These are phyloP conservation scores for Danaus melanippus DNA, from an alignment of 1,140 invertebrate genomes.

Conservation along the genomic window DNA sequence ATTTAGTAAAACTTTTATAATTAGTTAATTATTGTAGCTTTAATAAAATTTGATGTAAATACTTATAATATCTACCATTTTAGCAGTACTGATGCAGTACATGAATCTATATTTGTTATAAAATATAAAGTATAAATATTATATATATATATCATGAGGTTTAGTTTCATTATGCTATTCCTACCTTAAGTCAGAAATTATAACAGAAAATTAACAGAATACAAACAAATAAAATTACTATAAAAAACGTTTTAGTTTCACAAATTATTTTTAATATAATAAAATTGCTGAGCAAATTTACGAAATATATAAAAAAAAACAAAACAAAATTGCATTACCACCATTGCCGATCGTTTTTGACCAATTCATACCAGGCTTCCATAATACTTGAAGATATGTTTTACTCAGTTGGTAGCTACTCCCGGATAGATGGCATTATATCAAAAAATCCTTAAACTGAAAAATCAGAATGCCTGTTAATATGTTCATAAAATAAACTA, in stretches of 20 bases:
- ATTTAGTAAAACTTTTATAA: constrained; percentile 35
- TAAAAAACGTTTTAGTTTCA: not conserved
- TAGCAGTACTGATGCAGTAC: constrained; percentile 46
- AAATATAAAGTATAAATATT: constrained; percentile 66
- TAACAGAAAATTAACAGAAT: not conserved
- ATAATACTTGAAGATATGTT: constrained; percentile 8
- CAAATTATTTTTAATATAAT: not conserved
- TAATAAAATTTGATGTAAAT: constrained; percentile 51
- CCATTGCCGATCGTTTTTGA: constrained; percentile 26
- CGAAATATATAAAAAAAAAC: not conserved
- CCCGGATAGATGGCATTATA: constrained; percentile 24
- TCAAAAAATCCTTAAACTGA: not conserved
- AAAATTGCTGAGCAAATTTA: too few species aligned
- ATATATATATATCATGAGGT: constrained; percentile 29
- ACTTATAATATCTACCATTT: constrained; percentile 42
- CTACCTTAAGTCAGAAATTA: not conserved
- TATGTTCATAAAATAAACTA: not conserved
- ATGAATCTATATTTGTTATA: constrained; percentile 67
- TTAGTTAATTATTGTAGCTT: constrained; percentile 48
- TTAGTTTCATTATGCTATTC: constrained; percentile 21
- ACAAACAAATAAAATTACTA: not conserved
- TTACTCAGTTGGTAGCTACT: constrained; percentile 9
- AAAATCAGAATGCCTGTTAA: too few species aligned
- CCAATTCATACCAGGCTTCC: constrained; percentile 24
- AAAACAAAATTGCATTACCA: constrained; percentile 8